Evolutionary conservation across 1,140 invertebrate species (phyloP).

Genomic region (Drosophila mauritiana): DNA sequence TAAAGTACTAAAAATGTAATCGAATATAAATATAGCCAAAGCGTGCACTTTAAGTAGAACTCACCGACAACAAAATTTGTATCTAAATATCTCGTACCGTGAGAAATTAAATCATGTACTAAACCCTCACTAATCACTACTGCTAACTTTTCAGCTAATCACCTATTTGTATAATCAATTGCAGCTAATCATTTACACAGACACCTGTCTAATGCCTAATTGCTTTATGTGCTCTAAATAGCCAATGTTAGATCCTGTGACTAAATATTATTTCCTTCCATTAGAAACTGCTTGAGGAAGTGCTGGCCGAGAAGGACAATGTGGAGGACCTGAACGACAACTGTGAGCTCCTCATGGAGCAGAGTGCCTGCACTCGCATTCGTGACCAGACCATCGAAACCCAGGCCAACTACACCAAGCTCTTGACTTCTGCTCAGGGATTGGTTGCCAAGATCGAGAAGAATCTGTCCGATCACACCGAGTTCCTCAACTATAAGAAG

Average conservation of each 20-base stretch:
- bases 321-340: slow-evolving; percentile 94
- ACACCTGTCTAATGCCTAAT: slow-evolving; percentile 51
- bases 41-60: slow-evolving; percentile 53
- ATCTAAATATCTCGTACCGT: slow-evolving; percentile 30
- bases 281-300: slow-evolving; percentile 89
- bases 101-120: slow-evolving; percentile 57
- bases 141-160: slow-evolving; percentile 74
- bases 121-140: slow-evolving; percentile 57
- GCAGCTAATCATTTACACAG: slow-evolving; percentile 73
- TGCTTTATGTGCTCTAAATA: slow-evolving; percentile 60
- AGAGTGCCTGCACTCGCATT: slow-evolving; percentile 92
- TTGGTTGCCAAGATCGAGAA: slow-evolving; percentile 94
- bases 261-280: slow-evolving; percentile 42
- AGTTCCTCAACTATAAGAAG: slow-evolving; percentile 93
- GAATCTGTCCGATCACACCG: slow-evolving; percentile 94
- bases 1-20: slow-evolving; percentile 50
- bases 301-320: slow-evolving; percentile 90
- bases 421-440: slow-evolving; percentile 91
- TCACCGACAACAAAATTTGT: slow-evolving; percentile 44
- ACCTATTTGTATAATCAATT: slow-evolving; percentile 48
- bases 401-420: slow-evolving; percentile 91
- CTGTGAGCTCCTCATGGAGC: slow-evolving; percentile 94
- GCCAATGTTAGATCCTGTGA: background rate
- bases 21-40: slow-evolving; percentile 25
- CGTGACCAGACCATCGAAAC: slow-evolving; percentile 93